Evolutionary conservation across 2,113 vertebrate species (phyloP), one percentile per base, ranked within the genome.

Genomic region (Lampris incognitus): DNA sequence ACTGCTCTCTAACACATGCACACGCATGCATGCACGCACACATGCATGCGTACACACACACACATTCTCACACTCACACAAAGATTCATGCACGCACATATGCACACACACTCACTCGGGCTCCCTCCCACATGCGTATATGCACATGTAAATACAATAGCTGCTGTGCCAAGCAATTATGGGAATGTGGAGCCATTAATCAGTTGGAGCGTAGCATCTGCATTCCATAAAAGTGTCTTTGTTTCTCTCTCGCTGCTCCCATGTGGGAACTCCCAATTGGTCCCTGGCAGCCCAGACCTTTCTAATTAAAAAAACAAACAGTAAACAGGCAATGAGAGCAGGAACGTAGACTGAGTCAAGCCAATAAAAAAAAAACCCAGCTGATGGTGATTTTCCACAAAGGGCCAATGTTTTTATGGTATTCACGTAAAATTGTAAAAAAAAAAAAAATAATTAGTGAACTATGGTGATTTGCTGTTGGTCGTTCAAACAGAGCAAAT

Each of bases 91-190:
- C 64, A 10, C 64, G 40, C 65, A 67, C 65, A 40, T 38, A 41
- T 10, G 39, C 72, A 39, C 50, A n/a, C 58, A 71, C 73, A 54
- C n/a, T 64, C 48, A 40, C 40, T 46, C 52, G 57, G 50, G 24
- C 46, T 36, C n/a, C 13, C 62, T 52, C 38, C 73, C n/a, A 69
- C 55, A 70, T 44, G 40, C 56, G 60, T 10, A 60, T 36, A 50
- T 56, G 60, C 55, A 59, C 55, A 60, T 36, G 40, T 61, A 64
- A 1, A 78, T 71, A 85, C 84, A 88, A 83, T 89, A 83, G 77
- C 68, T 81, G 73, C 79, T 51, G 44, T 74, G 39, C 77, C 48
- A 60, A 50, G 80, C 83, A 92, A 92, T 93, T 92, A 91, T 76
- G 58, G 55, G 69, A 50, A 82, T 79, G 74, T 46, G 62, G 64